phyloP scores from a whole-genome alignment of 1,140 invertebrate species.

The Cyclina sinensis region DNA sequence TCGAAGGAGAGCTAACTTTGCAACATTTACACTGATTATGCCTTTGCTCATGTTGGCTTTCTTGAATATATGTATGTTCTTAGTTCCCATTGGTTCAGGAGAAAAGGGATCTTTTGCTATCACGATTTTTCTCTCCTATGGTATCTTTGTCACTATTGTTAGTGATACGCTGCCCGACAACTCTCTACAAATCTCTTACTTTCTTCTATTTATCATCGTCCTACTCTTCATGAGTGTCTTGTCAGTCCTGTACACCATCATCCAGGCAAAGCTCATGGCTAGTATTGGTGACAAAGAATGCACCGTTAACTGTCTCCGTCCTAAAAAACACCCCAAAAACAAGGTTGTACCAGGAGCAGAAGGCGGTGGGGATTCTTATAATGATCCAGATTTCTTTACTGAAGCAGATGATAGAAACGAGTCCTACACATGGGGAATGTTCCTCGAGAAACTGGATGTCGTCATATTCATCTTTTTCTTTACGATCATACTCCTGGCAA shows the following conservation, averaged over 20 bases:
- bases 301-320: neutral
- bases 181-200: conserved; percentile 40
- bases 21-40: conserved; percentile 35
- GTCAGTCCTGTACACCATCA: conserved; percentile 37
- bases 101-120: conserved; percentile 54
- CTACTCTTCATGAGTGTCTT: conserved; percentile 36
- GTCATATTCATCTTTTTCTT: conserved; percentile 34
- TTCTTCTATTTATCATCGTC: conserved; percentile 41
- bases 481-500: neutral
- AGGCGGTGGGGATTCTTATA: no score
- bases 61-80: conserved; percentile 48
- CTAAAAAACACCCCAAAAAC: neutral
- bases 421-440: conserved; percentile 55
- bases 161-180: conserved; percentile 49
- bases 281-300: conserved; percentile 3
- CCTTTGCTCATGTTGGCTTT: conserved; percentile 46
- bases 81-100: conserved; percentile 39
- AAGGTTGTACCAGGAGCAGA: neutral
- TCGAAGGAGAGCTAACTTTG: conserved; percentile 21
- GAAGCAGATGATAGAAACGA: no score
- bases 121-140: conserved; percentile 56
- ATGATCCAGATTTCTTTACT: no score
- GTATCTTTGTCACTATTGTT: conserved; percentile 50
- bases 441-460: conserved; percentile 38
- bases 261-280: conserved; percentile 36